Evolutionary conservation across 2,113 vertebrate species (phyloP).

Genomic region (Oncorhynchus nerka): DNA sequence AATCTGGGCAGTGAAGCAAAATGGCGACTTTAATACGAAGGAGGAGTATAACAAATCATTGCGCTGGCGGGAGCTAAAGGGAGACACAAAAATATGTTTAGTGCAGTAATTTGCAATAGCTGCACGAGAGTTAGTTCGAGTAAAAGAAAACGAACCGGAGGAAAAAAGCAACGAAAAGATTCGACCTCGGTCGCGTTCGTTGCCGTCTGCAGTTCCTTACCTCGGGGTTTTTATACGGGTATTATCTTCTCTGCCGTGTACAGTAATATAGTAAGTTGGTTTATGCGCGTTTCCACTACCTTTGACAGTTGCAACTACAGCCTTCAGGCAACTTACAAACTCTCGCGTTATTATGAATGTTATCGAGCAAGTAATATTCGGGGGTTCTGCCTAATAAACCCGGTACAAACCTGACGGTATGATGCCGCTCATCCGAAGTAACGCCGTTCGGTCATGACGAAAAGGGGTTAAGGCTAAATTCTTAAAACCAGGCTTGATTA

Average conservation of each 20-base stretch:
- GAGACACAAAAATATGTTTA: conserved; percentile 72
- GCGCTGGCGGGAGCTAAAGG: conserved; percentile 71
- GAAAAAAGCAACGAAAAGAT: conserved; percentile 55
- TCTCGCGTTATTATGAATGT: conserved; percentile 79
- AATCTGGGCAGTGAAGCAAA: conserved; percentile 87
- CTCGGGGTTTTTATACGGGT: conserved; percentile 66
- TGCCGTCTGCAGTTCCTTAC: conserved; percentile 67
- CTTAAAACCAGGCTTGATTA: conserved; percentile 50
- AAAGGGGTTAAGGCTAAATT: conserved; percentile 61
- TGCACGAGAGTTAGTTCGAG: conserved; percentile 58
- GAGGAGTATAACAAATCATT: conserved; percentile 77
- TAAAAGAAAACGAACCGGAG: conserved; percentile 62
- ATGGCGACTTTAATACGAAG: conserved; percentile 94
- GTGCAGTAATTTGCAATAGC: conserved; percentile 67
- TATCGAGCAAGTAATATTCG: conserved; percentile 50
- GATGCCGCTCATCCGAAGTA: conserved; percentile 68
- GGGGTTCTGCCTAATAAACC: conserved; percentile 57
- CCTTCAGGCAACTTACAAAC: conserved; percentile 77
- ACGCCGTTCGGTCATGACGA: conserved; percentile 67
- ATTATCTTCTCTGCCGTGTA: conserved; percentile 74
- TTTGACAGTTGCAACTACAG: conserved; percentile 82
- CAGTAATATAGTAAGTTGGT: conserved; percentile 74
- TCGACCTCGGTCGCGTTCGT: conserved; percentile 41
- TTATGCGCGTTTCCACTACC: conserved; percentile 77
- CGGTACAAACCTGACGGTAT: conserved; percentile 53